Percentiles rank a stretch among this genome's conserved stretches.
Conservation (phyloP, 2,113 vertebrate genomes). For the Crypturellus undulatus region DNA sequence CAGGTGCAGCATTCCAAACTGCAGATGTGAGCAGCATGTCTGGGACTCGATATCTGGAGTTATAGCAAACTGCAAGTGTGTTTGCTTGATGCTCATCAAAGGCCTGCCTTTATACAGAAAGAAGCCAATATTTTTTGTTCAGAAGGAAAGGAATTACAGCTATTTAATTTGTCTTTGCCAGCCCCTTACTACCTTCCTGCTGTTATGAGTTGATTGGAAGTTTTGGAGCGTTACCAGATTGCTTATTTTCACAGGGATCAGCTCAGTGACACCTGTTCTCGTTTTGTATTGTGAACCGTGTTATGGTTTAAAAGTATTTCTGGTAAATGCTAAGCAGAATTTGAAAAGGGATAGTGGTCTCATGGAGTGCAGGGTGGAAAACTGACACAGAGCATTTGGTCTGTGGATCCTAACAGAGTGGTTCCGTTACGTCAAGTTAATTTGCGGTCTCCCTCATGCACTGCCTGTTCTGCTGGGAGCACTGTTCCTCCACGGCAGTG, state of each 20-base stretch:
- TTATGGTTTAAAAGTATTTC: neutral
- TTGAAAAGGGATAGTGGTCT: neutral
- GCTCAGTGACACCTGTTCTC: neutral
- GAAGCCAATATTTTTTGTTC: neutral
- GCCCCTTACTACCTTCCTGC: neutral
- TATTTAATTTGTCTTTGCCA: neutral
- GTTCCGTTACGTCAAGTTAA: neutral
- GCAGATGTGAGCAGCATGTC: neutral
- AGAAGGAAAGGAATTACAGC: neutral
- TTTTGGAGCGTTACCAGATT: neutral
- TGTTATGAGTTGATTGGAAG: neutral
- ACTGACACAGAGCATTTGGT: neutral
- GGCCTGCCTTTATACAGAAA: neutral
- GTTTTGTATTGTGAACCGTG: neutral
- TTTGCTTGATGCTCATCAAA: neutral
- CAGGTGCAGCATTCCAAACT: neutral
- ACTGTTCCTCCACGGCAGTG: too few relatives aligned
- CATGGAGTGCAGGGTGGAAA: neutral
- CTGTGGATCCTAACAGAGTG: neutral
- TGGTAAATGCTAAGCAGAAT: neutral
- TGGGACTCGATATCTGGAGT: neutral
- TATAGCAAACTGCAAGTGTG: neutral
- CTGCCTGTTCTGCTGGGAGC: neutral
- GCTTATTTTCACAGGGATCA: neutral
- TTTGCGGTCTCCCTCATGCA: too few relatives aligned